phyloP scores from a whole-genome alignment of 2,113 vertebrate species.

The Blennius ocellaris region DNA sequence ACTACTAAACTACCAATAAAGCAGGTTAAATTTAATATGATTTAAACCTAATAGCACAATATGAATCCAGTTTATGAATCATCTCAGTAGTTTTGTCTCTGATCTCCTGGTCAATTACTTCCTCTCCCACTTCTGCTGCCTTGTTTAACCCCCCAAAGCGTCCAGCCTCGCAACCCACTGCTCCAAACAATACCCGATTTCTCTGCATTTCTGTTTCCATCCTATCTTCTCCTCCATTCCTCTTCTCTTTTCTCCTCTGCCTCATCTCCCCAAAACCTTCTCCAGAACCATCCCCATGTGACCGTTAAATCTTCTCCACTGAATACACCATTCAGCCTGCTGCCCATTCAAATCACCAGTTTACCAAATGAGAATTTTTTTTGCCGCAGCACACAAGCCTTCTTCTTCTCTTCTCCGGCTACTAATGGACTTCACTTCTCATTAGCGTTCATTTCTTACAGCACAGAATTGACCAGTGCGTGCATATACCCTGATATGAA shows the following conservation, averaged over 20 bases:
- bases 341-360: constrained; percentile 22
- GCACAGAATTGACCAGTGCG: constrained; percentile 43
- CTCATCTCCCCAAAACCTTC: not conserved
- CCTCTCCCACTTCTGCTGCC: too few relatives aligned
- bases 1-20: not conserved
- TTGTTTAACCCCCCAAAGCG: not conserved
- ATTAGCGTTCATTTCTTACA: constrained; percentile 45
- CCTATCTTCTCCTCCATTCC: not conserved
- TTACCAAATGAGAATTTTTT: constrained; percentile 25
- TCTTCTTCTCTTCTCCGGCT: constrained; percentile 63
- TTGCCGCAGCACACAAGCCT: constrained; percentile 14
- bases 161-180: not conserved
- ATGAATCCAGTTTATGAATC: not conserved
- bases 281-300: constrained; percentile 1
- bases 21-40: not conserved
- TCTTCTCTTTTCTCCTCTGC: not conserved
- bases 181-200: not conserved
- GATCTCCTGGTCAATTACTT: not conserved
- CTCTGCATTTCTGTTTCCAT: not conserved
- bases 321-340: constrained; percentile 39
- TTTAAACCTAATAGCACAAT: not conserved
- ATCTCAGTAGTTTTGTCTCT: not conserved
- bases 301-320: constrained; percentile 13
- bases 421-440: constrained; percentile 64
- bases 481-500: constrained; percentile 9